Evolutionary conservation across 2,888 invertebrate species (phyloP).

Genomic region (Philereme vetulata): DNA sequence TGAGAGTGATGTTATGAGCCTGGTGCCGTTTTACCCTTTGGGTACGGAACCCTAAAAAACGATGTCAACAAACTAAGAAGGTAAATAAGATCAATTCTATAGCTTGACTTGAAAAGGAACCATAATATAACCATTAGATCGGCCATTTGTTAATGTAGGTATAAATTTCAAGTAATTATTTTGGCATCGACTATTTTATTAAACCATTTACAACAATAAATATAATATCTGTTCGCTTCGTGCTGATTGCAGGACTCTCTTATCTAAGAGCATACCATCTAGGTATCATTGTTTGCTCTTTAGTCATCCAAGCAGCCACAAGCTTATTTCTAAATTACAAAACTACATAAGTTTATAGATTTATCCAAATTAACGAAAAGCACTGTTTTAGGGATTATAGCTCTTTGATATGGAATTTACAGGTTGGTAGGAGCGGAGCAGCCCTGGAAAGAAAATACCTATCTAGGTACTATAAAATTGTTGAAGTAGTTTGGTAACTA

Average conservation of each 20-base stretch:
- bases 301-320: conserved; percentile 7
- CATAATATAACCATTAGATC: conserved; percentile 13
- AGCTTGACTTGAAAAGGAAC: conserved; percentile 16
- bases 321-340: conserved; percentile 6
- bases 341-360: not conserved
- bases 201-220: conserved; percentile 54
- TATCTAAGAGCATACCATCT: not conserved
- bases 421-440: too few relatives aligned
- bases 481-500: too few relatives aligned
- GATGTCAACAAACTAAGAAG: too few relatives aligned
- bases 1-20: too few relatives aligned
- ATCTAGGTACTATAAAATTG: too few relatives aligned
- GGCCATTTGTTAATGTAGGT: conserved; percentile 14
- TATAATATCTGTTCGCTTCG: conserved; percentile 33
- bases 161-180: conserved; percentile 43
- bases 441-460: too few relatives aligned
- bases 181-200: conserved; percentile 63
- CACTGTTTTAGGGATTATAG: conserved; percentile 1
- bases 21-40: too few relatives aligned
- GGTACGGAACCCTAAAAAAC: too few relatives aligned
- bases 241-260: conserved; percentile 8
- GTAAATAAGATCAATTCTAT: too few relatives aligned
- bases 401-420: conserved; percentile 1
- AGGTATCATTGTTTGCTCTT: not conserved
- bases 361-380: not conserved